These are phyloP conservation scores for Vanessa tameamea DNA, from an alignment of 1,140 invertebrate genomes.

Conservation along the genomic window DNA sequence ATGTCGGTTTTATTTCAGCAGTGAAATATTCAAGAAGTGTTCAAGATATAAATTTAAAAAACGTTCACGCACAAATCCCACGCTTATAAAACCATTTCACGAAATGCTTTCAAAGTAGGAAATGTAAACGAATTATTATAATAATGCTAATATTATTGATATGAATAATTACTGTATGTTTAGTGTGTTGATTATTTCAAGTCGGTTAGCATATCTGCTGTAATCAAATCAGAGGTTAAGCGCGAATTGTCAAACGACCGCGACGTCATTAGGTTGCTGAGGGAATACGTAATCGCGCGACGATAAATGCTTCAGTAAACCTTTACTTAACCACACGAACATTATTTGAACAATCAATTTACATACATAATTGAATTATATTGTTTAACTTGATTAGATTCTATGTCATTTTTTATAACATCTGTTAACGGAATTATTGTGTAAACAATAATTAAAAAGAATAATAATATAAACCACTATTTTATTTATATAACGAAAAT, in stretches of 20 bases:
- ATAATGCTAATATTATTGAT: slow-evolving; percentile 5
- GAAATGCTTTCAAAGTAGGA: slow-evolving; percentile 72
- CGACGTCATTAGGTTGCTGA: slow-evolving; percentile 50
- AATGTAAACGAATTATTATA: slow-evolving; percentile 28
- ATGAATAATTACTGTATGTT: slow-evolving; percentile 39
- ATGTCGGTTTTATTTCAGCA: slow-evolving; percentile 71
- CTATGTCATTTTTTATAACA: neutral
- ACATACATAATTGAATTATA: slow-evolving; percentile 9
- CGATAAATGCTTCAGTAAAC: slow-evolving; percentile 47
- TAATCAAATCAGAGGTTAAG: slow-evolving; percentile 58
- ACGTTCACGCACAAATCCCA: slow-evolving; percentile 79
- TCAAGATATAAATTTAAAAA: slow-evolving; percentile 58
- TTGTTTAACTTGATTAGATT: neutral
- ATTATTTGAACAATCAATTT: slow-evolving; percentile 28
- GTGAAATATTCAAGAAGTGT: slow-evolving; percentile 66
- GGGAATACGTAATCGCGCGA: slow-evolving; percentile 62
- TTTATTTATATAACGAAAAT: neutral
- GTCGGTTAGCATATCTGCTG: slow-evolving; percentile 47
- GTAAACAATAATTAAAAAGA: neutral
- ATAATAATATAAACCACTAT: neutral
- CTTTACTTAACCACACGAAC: slow-evolving; percentile 30
- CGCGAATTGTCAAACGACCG: slow-evolving; percentile 57
- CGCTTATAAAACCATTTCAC: slow-evolving; percentile 80
- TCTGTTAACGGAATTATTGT: neutral
- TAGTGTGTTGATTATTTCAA: slow-evolving; percentile 32